Evolutionary conservation across 2,888 invertebrate species (phyloP), one percentile per base, ranked within the genome.

Genomic region (Rhagium mordax): DNA sequence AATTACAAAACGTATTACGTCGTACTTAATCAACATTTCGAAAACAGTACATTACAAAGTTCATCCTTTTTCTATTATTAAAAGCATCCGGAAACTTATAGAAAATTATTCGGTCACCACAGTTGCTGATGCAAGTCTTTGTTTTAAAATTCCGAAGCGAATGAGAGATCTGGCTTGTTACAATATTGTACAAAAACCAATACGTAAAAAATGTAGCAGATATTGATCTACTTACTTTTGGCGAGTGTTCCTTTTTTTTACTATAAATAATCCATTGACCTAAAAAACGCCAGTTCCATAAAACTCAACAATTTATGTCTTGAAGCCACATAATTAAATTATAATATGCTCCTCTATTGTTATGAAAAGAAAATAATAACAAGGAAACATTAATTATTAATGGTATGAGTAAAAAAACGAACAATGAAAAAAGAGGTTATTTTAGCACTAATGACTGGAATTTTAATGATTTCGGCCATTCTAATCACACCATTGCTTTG

Each of bases 301-400:
- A 41, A 41, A 41, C n/a, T n/a, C 3, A 0, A 41, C 41, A 41
- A 41, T 41, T 13, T 33, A n/a, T n/a, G 3, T 1, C n/a, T 41
- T 41, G n/a, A 2, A n/a, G 10, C 20, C 2, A 53, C 20, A 0
- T 53, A 21, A 53, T 21, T 24, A n/a, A 53, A 53, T 53, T 24
- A 53, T 53, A 21, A 18, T 20, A 20, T 20, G 5, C 41, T 60
- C 1, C 20, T 60, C 4, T n/a, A 41, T 41, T 41, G 41, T 41
- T 41, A 13, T n/a, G 41, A n/a, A n/a, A 15, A 21, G 21, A 20
- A 51, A 20, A 51, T 21, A 51, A 51, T 51, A 51, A 51, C 20
- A 49, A n/a, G 53, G 10, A 20, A 55, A 55, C 55, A 18, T 8
- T 55, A 55, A 55, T 20, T 55, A 55, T 24, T 18, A 51, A 55